Evolutionary conservation across 2,113 vertebrate genomes (phyloP), one percentile per base, ranked within the genome.

Genomic region (Thalassoma bifasciatum): DNA sequence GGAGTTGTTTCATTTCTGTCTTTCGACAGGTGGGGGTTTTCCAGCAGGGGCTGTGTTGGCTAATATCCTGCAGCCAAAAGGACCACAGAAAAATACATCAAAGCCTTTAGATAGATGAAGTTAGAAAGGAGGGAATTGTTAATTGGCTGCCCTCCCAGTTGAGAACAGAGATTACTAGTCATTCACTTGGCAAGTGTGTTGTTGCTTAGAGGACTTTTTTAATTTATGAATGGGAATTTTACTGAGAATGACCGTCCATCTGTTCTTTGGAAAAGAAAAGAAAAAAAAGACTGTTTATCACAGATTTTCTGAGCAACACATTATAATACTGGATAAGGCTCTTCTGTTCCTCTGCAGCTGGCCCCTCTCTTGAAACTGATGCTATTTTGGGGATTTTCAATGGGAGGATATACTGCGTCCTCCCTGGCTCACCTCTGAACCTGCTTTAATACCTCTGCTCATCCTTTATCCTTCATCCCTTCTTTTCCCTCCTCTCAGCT

Each of bases 321-420:
- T 61, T 38, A 65, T 54, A 52, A 63, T 53, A 50, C 12, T 66
- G 26, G 49, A 71, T 72, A 70, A 67, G 51, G 66, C 76, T 81
- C 68, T 62, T 80, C 64, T 75, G 6, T 61, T 81, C 49, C 71
- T 73, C 85, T 76, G 74, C 79, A 85, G 70, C 66, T 66, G 30
- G 64, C 62, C 52, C 64, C 53, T 66, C 73, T 84, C 81, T 80
- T 84, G 86, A 86, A 87, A 82, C 76, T 46, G 60, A 69, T 86
- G 84, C 85, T 89, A 82, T 88, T 87, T 87, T 66, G 34, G 85
- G 69, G 53, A 56, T 89, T 86, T 81, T 87, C 78, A 88, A 84
- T 80, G 79, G 67, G 79, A 85, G 77, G 77, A 84, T 82, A 84
- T 82, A 57, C 69, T 61, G 84, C 58, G 44, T 84, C 84, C 69